These are phyloP conservation scores for Actinia tenebrosa DNA, from an alignment of 64 coral and sea anemone species.

Conservation along the genomic window DNA sequence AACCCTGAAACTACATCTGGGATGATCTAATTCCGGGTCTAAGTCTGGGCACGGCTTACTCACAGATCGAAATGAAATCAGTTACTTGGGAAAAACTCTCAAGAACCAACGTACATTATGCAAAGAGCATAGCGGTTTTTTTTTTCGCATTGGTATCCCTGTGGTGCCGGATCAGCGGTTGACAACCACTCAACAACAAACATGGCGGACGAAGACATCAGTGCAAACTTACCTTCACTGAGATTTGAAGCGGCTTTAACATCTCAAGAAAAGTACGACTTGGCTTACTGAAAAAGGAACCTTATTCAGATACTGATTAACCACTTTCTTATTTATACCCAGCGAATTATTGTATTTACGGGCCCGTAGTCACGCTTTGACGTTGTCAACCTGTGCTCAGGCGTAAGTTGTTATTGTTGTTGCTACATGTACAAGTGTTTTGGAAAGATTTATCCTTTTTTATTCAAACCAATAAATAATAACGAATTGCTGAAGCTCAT, in stretches of 20 bases:
- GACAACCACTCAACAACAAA: constrained; percentile 44
- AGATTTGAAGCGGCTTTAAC: constrained; percentile 88
- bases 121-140: too few relatives aligned
- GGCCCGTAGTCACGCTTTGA: constrained; percentile 71
- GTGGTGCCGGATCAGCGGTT: constrained; percentile 32
- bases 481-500: neutral
- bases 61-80: too few relatives aligned
- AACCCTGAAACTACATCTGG: neutral
- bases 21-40: neutral
- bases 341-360: constrained; percentile 86
- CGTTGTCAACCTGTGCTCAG: constrained; percentile 69
- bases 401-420: constrained; percentile 47
- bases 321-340: neutral
- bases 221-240: constrained; percentile 62
- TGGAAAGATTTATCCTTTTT: neutral
- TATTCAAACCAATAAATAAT: neutral
- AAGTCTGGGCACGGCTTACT: too few relatives aligned
- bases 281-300: neutral
- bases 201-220: constrained; percentile 85
- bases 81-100: too few relatives aligned
- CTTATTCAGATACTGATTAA: neutral
- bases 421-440: neutral
- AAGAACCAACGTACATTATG: too few relatives aligned
- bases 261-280: constrained; percentile 61
- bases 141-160: neutral